Base-by-base conservation (phyloP, 2,113 vertebrate genomes). In the Penelope pileata region DNA sequence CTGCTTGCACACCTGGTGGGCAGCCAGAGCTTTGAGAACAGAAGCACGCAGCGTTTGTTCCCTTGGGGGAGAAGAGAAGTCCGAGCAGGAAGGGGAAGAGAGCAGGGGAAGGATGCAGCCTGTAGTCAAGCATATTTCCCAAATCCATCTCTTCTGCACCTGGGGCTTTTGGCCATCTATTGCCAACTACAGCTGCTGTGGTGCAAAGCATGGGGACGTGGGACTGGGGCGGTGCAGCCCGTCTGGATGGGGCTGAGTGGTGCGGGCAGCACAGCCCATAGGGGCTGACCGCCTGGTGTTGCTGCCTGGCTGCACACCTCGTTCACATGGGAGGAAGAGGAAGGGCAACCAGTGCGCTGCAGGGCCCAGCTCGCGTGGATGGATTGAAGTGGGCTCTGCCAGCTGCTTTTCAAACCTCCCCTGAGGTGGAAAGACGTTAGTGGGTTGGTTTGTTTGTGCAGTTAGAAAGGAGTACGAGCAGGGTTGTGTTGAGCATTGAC, bases 51-150 rank as follows among this genome's bases (percentile, higher is more conserved):
- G 76, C 1, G 2, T 93, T 83, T 81, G 76, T 32, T 85, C 17
- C 70, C 68, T 42, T 24, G 42, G 26, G 76, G 91, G 38, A 75
- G 60, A 59, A 92, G n/a, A 91, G 45, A 4, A 94, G 59, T 15
- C 68, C 42, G 80, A 64, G 68, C 85, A 94, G 94, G 94, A 96
- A 96, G 77, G 73, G 88, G 76, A 91, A 88, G 83, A 67, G 80
- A 36, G 73, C 69, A 67, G 56, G 80, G 90, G 86, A 75, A 96
- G 96, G 91, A 95, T 90, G 73, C 56, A 91, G 91, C 56, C n/a
- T 40, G 38, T 32, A 7, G 66, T 53, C n/a, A 66, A 58, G 79
- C 1, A 1, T 48, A 13, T 23, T 86, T 88, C 83, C 79, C 79
- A 78, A 75, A 86, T 56, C 56, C n/a, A 86, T 66, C 32, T 90